These are phyloP conservation scores for Sclerurus mexicanus DNA, from an alignment of 2,113 vertebrate species.

Conservation along the genomic window DNA sequence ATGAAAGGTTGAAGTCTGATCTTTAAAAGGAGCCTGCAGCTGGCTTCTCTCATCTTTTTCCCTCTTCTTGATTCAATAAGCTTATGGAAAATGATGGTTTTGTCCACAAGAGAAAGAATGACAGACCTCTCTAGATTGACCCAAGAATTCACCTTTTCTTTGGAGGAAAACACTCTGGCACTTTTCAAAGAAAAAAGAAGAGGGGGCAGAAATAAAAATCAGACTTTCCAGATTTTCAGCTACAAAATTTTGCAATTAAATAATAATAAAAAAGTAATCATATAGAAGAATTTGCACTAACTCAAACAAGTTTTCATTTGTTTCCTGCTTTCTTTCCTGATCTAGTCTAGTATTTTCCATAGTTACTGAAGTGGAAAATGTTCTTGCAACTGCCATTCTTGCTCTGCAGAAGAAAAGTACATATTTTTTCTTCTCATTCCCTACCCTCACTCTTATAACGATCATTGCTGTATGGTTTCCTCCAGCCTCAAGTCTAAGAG, in stretches of 20 bases:
- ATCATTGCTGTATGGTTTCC: neutral
- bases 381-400: neutral
- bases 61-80: constrained; percentile 11
- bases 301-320: neutral
- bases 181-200: neutral
- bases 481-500: neutral
- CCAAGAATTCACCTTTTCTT: neutral
- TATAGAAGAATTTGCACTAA: neutral
- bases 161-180: neutral
- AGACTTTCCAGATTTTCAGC: neutral
- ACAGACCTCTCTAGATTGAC: neutral
- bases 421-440: neutral
- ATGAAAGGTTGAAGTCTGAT: constrained; percentile 46
- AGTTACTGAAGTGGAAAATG: neutral
- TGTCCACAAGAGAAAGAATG: neutral
- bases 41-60: constrained; percentile 15
- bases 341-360: neutral
- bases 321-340: neutral
- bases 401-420: neutral
- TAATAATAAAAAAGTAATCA: neutral
- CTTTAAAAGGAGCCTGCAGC: constrained; percentile 27
- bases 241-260: neutral
- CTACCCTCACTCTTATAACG: neutral
- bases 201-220: neutral
- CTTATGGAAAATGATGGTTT: neutral